These are phyloP conservation scores for Parnassius mnemosyne DNA, from an alignment of 2,888 invertebrate genomes.

Conservation along the genomic window DNA sequence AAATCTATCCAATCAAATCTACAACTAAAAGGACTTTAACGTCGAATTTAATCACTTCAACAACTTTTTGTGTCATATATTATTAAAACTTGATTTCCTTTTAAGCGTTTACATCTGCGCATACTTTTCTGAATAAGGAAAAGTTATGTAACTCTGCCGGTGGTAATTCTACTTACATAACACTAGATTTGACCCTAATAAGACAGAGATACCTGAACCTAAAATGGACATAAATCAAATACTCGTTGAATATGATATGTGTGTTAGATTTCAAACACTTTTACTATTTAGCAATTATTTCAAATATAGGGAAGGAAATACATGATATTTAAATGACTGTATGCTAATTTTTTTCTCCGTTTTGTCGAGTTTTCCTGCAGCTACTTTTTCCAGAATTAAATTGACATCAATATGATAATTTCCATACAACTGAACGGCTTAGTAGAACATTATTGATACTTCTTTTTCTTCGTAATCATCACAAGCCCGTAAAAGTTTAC, in stretches of 20 bases:
- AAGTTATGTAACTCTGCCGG: conserved; percentile 12
- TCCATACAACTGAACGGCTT: too few relatives aligned
- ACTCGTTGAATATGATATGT: neutral
- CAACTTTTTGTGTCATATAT: conserved; percentile 16
- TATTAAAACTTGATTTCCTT: conserved; percentile 9
- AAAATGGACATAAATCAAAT: neutral
- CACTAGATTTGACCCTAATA: conserved; percentile 6
- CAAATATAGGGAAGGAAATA: too few relatives aligned
- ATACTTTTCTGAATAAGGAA: conserved; percentile 15
- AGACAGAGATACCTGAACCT: neutral
- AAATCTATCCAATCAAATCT: conserved; percentile 6
- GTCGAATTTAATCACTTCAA: neutral
- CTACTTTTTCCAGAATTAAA: too few relatives aligned
- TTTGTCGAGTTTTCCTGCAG: too few relatives aligned
- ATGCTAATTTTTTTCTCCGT: too few relatives aligned
- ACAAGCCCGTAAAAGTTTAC: too few relatives aligned
- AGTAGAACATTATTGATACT: too few relatives aligned
- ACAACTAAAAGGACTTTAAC: conserved; percentile 6
- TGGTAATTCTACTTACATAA: conserved; percentile 9
- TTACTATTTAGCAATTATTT: too few relatives aligned
- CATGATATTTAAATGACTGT: too few relatives aligned
- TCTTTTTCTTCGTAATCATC: too few relatives aligned
- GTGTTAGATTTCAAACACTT: too few relatives aligned
- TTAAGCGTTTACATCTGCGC: conserved; percentile 12
- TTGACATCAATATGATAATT: too few relatives aligned